These are phyloP conservation scores for Telenomus remus DNA, from an alignment of 1,140 invertebrate species.

Conservation along the genomic window DNA sequence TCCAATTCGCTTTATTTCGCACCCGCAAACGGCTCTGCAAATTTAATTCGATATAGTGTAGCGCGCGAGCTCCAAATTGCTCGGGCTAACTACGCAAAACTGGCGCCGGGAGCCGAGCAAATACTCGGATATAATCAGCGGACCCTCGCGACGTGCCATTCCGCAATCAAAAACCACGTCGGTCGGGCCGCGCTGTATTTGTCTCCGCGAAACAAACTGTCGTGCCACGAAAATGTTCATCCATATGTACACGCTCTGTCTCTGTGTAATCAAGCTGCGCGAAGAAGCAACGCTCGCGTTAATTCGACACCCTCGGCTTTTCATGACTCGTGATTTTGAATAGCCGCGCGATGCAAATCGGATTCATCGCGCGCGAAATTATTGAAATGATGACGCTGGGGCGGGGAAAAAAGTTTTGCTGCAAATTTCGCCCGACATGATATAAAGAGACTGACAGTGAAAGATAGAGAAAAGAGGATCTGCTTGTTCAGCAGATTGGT, in stretches of 20 bases:
- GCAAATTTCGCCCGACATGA: conserved; percentile 30
- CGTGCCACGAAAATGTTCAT: conserved; percentile 30
- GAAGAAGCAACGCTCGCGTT: conserved; percentile 11
- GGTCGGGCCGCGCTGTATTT: conserved; percentile 47
- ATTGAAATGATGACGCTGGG: conserved; percentile 45
- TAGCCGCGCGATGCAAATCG: background rate
- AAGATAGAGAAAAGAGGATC: conserved; percentile 63
- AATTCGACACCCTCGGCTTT: conserved; percentile 1
- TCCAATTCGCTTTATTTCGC: background rate
- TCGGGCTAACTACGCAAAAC: conserved; percentile 34
- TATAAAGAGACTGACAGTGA: conserved; percentile 55
- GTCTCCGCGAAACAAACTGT: conserved; percentile 41
- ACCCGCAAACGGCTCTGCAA: conserved; percentile 8
- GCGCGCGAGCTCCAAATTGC: conserved; percentile 39
- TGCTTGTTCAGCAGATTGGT: conserved; percentile 75
- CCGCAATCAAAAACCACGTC: conserved; percentile 51
- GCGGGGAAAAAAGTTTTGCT: conserved; percentile 35
- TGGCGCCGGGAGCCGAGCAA: conserved; percentile 30
- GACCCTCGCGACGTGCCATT: conserved; percentile 19
- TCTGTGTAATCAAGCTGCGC: conserved; percentile 23
- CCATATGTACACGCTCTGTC: conserved; percentile 14
- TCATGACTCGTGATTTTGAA: conserved; percentile 5
- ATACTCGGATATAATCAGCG: conserved; percentile 51
- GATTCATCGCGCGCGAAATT: conserved; percentile 11
- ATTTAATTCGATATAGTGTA: conserved; percentile 27